These are phyloP conservation scores for Enoplosus armatus DNA, from an alignment of 2,797 vertebrate genomes.

Conservation along the genomic window DNA sequence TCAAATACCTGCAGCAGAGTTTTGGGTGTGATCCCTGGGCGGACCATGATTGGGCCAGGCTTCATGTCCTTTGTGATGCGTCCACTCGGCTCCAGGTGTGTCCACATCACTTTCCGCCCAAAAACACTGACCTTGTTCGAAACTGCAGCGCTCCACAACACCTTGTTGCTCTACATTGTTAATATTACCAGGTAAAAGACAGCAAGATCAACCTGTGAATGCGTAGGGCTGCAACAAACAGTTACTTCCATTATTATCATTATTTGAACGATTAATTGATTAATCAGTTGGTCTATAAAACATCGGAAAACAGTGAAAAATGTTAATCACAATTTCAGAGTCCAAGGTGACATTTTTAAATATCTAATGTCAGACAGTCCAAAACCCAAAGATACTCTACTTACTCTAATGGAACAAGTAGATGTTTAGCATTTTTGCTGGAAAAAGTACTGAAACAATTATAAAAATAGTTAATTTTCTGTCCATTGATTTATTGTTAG, in stretches of 20 bases:
- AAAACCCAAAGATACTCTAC: too few relatives aligned
- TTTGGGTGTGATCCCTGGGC: slow-evolving; percentile 84
- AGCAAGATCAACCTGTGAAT: not conserved
- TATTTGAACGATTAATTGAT: not conserved
- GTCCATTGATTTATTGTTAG: not conserved
- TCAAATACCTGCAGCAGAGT: slow-evolving; percentile 80
- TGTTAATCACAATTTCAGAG: not conserved
- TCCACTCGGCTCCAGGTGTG: slow-evolving; percentile 74
- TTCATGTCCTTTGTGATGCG: slow-evolving; percentile 54
- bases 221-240: not conserved
- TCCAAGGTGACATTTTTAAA: too few relatives aligned
- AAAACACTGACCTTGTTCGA: slow-evolving; percentile 83
- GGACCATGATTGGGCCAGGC: slow-evolving; percentile 77
- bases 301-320: not conserved
- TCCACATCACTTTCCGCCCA: slow-evolving; percentile 75
- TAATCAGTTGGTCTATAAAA: not conserved
- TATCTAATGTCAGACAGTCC: too few relatives aligned
- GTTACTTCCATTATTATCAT: too few relatives aligned
- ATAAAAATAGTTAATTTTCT: not conserved
- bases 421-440: not conserved
- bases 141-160: slow-evolving; percentile 79
- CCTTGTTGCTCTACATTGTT: slow-evolving; percentile 63
- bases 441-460: rapidly evolving
- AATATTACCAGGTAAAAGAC: not conserved
- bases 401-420: not conserved